Percentiles rank a stretch among this genome's conserved stretches.
These are phyloP conservation scores for Bungarus multicinctus DNA, from an alignment of 2,113 vertebrate genomes.

Conservation along the genomic window DNA sequence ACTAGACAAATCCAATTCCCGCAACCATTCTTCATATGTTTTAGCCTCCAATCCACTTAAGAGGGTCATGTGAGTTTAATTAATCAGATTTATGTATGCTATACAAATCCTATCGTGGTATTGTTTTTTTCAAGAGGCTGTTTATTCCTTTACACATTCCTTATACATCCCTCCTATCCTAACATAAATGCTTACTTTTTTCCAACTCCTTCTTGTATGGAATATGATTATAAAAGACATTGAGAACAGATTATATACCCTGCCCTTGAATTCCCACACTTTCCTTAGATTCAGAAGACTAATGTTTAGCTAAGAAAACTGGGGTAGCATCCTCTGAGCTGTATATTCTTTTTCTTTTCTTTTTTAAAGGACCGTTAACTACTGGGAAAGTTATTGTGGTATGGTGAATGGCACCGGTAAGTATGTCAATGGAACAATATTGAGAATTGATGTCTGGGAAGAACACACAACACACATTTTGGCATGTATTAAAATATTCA, in stretches of 20 bases:
- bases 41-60: neutral
- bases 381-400: slow-evolving; percentile 84
- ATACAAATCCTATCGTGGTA: neutral
- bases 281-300: neutral
- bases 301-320: neutral
- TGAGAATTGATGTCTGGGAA: neutral
- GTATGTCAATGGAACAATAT: slow-evolving; percentile 9
- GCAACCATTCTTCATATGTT: too few relatives aligned
- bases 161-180: neutral
- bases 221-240: neutral
- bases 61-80: neutral
- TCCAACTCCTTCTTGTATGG: neutral
- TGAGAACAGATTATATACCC: neutral
- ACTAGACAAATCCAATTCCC: too few relatives aligned
- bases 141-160: neutral
- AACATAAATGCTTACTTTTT: neutral
- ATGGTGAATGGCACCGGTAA: slow-evolving; percentile 94
- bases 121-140: neutral
- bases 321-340: neutral
- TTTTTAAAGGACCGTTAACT: slow-evolving; percentile 74
- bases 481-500: neutral
- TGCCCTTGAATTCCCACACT: neutral
- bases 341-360: slow-evolving; percentile 12
- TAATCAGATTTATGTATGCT: neutral
- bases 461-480: too few relatives aligned